These are phyloP conservation scores for Trichomalopsis sarcophagae DNA, from an alignment of 1,140 invertebrate genomes.

Conservation along the genomic window DNA sequence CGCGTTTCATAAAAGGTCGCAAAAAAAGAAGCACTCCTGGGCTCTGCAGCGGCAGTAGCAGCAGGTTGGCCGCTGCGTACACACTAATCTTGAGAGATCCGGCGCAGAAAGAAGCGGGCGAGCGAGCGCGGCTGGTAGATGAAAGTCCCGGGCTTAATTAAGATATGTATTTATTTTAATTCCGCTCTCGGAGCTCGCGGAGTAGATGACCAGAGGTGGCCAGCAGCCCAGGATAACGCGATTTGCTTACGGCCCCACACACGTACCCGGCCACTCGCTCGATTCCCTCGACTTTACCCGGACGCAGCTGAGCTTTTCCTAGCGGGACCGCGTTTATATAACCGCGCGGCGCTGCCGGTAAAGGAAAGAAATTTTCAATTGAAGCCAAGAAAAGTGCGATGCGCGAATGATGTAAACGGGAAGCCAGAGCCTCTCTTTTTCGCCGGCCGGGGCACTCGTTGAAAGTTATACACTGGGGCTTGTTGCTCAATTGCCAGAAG, in stretches of 20 bases:
- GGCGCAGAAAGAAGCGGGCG: slow-evolving; percentile 29
- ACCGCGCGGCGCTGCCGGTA: slow-evolving; percentile 8
- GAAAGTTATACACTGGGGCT: slow-evolving; percentile 8
- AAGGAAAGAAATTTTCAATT: slow-evolving; percentile 71
- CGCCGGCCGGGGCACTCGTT: slow-evolving; percentile 31
- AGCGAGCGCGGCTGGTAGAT: slow-evolving; percentile 58
- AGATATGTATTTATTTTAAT: slow-evolving; percentile 76
- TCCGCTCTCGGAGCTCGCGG: slow-evolving; percentile 63
- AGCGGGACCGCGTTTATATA: background rate
- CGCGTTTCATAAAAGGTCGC: slow-evolving; percentile 24
- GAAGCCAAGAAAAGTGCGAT: slow-evolving; percentile 65
- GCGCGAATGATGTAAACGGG: slow-evolving; percentile 65
- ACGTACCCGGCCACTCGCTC: slow-evolving; percentile 54
- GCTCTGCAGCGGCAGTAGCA: background rate
- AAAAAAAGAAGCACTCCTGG: slow-evolving; percentile 5
- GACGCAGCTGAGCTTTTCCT: background rate
- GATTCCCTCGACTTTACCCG: background rate
- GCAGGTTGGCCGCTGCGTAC: background rate
- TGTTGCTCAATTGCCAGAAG: slow-evolving; percentile 57
- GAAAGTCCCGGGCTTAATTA: slow-evolving; percentile 70
- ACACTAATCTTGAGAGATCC: slow-evolving; percentile 51
- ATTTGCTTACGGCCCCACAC: slow-evolving; percentile 71
- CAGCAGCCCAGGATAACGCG: slow-evolving; percentile 68
- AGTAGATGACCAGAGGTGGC: slow-evolving; percentile 60
- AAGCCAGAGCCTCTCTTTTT: slow-evolving; percentile 55